phyloP scores from a whole-genome alignment of 2,888 invertebrate species.

The Eristalinus sepulchralis region DNA sequence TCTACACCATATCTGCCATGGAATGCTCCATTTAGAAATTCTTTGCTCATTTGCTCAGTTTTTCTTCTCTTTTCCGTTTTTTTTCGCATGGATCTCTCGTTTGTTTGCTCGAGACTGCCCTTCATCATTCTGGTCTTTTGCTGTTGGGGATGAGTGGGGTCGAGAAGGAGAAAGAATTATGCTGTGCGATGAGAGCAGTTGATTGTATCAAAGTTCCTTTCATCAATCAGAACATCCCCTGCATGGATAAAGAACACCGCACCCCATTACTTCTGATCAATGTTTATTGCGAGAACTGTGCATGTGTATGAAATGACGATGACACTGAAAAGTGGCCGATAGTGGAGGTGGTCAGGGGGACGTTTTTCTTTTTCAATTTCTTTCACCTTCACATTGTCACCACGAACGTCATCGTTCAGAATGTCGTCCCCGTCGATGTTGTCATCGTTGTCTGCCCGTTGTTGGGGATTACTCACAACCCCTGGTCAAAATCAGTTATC shows the following conservation, averaged over 20 bases:
- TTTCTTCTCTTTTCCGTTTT: background rate
- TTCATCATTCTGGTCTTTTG: background rate
- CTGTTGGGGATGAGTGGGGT: background rate
- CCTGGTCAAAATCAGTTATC: background rate
- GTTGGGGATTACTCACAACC: background rate
- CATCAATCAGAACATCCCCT: background rate
- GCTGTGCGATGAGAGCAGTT: background rate
- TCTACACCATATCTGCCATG: background rate
- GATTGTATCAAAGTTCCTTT: background rate
- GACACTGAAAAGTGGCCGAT: background rate
- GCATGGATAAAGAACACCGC: background rate
- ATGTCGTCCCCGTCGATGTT: background rate
- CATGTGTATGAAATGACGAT: no score
- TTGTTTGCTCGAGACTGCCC: background rate
- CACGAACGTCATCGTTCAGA: background rate
- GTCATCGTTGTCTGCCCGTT: background rate
- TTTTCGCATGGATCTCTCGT: background rate
- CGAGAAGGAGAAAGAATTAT: background rate
- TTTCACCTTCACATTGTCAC: background rate
- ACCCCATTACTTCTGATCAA: conserved; percentile 4
- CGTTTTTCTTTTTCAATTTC: background rate
- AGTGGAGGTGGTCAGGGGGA: background rate
- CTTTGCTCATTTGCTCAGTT: background rate
- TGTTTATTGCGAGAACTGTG: background rate
- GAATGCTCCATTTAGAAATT: conserved; percentile 22